Base-by-base conservation (phyloP, 2,797 vertebrate species). In the Ara ararauna region DNA sequence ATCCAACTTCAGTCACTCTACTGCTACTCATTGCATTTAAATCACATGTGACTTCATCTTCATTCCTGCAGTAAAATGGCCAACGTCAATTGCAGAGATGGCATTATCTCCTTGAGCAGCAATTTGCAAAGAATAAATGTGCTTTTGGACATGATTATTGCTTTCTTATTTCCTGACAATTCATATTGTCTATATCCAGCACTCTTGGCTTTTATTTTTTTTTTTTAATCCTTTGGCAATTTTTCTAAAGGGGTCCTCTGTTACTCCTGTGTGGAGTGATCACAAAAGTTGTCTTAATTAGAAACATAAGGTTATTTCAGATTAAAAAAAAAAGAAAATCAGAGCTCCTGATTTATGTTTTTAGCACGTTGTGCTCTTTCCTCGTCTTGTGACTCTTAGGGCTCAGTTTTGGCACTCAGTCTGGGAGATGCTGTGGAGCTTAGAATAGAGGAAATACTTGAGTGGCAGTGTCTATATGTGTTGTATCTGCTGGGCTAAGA, bases 21-120 rank as follows among this genome's bases (percentile, higher is more conserved):
- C 72, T 96, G 93, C 82, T 90, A 48, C 84, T 97, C 83, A 94
- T 95, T 90, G 53, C 78, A 77, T 91, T 91, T 94, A 23, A 89
- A 66, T 90, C 74, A 34, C 84, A 32, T 15, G 34, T 38, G 79
- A 91, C 89, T 90, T 93, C 72, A 74, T 80, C 79, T 83, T 89
- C 86, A 82, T 32, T 76, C 83, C 68, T 80, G 89, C 65, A 67
- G 85, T 73, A 64, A 96, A 96, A 95, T 81, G 67, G 19, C 65
- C 40, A 3, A 47, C 67, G 89, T 91, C 72, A 77, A 42, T 76
- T 15, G 9, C 48, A 86, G 93, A 74, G 76, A 83, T 34, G 54
- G 67, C 67, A 83, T 94, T 85, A 91, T 91, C 90, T 93, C 48
- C 67, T 85, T 71, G 61, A 96, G 90, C 67, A 90, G 94, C 81